phyloP scores from a whole-genome alignment of 2,888 invertebrate species.

The Hirtodrosophila cameraria region DNA sequence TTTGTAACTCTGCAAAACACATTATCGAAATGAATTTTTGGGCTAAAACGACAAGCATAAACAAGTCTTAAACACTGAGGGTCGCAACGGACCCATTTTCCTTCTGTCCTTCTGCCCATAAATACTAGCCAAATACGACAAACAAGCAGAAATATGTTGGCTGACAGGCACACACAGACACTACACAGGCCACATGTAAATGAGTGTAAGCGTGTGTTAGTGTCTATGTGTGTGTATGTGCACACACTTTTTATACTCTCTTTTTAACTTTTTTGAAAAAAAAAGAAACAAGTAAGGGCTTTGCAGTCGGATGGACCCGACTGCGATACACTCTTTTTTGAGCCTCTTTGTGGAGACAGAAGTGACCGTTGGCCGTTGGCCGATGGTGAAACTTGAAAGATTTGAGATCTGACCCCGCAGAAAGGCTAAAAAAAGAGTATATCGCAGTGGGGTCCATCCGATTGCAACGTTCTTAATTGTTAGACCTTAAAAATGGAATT shows the following conservation, averaged over 20 bases:
- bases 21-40: slow-evolving; percentile 63
- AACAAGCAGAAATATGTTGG: slow-evolving; percentile 48
- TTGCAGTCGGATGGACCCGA: no score
- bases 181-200: neutral
- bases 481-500: no score
- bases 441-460: no score
- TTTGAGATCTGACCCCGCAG: no score
- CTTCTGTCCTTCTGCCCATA: slow-evolving; percentile 40
- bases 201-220: neutral
- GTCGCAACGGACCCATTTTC: neutral
- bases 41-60: slow-evolving; percentile 48
- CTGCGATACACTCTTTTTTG: no score
- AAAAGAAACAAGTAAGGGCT: slow-evolving; percentile 12
- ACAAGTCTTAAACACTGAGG: slow-evolving; percentile 48
- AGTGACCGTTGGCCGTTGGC: no score
- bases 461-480: no score
- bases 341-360: no score
- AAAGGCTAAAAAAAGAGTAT: no score
- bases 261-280: slow-evolving; percentile 4
- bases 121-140: slow-evolving; percentile 36
- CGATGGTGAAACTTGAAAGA: no score
- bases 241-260: slow-evolving; percentile 1
- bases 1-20: slow-evolving; percentile 41
- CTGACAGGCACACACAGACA: slow-evolving; percentile 38
- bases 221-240: neutral